Conservation (phyloP, 1,140 invertebrate genomes). For the Apis laboriosa region DNA sequence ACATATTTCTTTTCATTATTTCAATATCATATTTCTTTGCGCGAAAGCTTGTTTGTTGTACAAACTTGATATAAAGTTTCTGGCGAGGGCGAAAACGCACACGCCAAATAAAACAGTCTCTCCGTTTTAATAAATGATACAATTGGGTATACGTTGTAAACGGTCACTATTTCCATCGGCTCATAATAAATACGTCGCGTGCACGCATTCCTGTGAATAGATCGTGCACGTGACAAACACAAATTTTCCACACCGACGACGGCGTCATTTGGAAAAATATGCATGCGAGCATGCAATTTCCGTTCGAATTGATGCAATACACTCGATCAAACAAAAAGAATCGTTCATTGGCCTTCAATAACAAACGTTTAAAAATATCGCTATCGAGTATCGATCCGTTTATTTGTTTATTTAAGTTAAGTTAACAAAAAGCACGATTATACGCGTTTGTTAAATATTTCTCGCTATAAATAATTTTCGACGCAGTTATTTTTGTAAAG, state of each 20-base stretch:
- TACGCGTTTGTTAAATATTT: neutral
- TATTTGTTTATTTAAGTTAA: neutral
- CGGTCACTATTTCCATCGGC: slow-evolving; percentile 29
- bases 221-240: slow-evolving; percentile 10
- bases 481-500: neutral
- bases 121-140: slow-evolving; percentile 10
- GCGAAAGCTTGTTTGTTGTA: neutral
- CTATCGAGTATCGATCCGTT: neutral
- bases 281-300: neutral
- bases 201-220: slow-evolving; percentile 20
- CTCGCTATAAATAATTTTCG: neutral
- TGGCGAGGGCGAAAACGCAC: neutral
- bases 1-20: neutral
- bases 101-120: slow-evolving; percentile 34
- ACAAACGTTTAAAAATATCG: neutral
- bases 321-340: no score
- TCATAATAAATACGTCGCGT: slow-evolving; percentile 52
- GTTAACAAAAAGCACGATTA: neutral
- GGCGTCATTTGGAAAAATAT: neutral
- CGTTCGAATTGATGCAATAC: neutral
- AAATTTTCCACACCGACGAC: neutral
- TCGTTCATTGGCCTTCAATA: neutral
- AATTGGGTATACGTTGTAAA: slow-evolving; percentile 37
- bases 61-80: neutral
- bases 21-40: neutral